Percentiles rank a stretch among this genome's conserved stretches.
phyloP scores from a whole-genome alignment of 64 coral and sea anemone species.

The Montipora foliosa region DNA sequence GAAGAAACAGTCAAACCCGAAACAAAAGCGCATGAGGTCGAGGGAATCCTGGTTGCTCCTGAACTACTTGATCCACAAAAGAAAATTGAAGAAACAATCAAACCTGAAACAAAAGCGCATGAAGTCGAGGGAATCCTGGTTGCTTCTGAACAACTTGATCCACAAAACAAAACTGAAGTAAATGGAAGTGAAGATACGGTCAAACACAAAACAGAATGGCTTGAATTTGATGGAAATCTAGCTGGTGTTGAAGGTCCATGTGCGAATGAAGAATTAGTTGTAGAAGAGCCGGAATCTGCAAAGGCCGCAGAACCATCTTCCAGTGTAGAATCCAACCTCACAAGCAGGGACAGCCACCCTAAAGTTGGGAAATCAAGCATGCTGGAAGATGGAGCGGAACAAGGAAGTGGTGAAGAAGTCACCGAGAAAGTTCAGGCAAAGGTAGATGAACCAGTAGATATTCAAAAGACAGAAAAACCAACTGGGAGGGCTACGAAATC shows the following conservation, averaged over 20 bases:
- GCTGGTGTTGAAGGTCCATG: neutral
- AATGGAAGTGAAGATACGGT: neutral
- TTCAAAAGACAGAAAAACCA: neutral
- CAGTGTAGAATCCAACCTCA: neutral
- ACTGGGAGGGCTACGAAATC: neutral
- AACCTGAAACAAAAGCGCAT: too few species aligned
- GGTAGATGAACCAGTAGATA: neutral
- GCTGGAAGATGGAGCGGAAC: conserved; percentile 2
- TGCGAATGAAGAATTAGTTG: neutral
- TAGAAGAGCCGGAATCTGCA: neutral
- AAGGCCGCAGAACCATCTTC: neutral
- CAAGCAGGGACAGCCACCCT: neutral
- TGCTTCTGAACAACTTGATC: neutral
- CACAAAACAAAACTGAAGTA: neutral
- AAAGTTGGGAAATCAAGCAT: neutral
- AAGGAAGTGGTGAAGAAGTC: neutral
- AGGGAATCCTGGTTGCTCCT: too few species aligned
- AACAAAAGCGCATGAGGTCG: too few species aligned
- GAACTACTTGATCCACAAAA: too few species aligned
- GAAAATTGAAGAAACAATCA: too few species aligned
- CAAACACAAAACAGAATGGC: neutral
- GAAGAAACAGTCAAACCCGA: too few species aligned
- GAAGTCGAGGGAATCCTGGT: too few species aligned
- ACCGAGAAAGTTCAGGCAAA: neutral
- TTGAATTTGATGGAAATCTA: neutral